These are phyloP conservation scores for Serilophus lunatus DNA, from an alignment of 2,113 vertebrate genomes.

Conservation along the genomic window DNA sequence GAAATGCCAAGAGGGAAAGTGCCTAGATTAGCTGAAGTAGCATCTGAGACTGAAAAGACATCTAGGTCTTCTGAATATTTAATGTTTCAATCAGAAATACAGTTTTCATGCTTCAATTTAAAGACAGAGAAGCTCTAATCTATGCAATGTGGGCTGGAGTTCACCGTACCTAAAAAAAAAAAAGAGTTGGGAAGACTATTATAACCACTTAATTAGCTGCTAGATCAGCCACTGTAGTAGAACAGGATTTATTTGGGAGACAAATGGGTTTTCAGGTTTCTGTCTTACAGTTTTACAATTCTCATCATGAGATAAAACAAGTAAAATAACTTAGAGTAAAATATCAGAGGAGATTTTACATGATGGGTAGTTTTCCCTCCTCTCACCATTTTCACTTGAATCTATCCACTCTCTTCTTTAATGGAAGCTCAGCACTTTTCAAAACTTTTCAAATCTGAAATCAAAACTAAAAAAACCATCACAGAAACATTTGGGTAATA, in stretches of 20 bases:
- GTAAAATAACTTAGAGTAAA: conserved; percentile 44
- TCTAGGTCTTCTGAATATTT: background rate
- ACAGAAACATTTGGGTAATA: background rate
- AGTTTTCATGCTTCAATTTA: background rate
- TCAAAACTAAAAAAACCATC: background rate
- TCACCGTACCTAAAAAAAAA: background rate
- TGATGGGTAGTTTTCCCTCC: background rate
- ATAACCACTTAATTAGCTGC: conserved; percentile 58
- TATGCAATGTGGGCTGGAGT: background rate
- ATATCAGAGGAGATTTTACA: conserved; percentile 3
- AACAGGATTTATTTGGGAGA: conserved; percentile 38
- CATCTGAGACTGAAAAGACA: background rate
- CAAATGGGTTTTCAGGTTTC: conserved; percentile 42
- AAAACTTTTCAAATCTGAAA: background rate
- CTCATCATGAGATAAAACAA: conserved; percentile 47
- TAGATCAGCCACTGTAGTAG: conserved; percentile 45
- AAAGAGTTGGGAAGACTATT: background rate
- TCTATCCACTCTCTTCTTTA: background rate
- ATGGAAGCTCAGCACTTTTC: background rate
- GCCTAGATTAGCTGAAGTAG: background rate
- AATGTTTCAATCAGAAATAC: background rate
- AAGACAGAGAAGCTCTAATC: background rate
- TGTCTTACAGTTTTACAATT: conserved; percentile 34
- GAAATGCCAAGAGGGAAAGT: background rate
- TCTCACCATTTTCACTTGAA: background rate